phyloP scores from a whole-genome alignment of 2,888 invertebrate genomes.

The Lasioglossum calceatum region DNA sequence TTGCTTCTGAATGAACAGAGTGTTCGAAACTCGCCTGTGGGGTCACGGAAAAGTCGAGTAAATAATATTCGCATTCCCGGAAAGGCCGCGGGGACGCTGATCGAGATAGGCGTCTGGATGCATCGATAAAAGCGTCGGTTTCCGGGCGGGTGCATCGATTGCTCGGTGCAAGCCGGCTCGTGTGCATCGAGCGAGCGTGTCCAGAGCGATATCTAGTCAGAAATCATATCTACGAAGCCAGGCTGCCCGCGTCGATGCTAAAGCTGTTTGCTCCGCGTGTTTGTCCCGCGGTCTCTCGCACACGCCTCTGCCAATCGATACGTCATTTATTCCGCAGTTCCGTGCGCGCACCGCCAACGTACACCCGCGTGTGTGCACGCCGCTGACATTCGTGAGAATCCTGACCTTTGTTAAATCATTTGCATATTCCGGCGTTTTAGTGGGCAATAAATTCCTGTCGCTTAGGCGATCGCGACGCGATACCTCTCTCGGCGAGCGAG shows the following conservation, averaged over 20 bases:
- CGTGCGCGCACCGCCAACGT: constrained; percentile 20
- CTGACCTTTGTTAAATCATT: constrained; percentile 82
- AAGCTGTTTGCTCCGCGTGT: constrained; percentile 7
- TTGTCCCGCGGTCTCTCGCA: constrained; percentile 9
- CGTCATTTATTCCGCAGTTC: constrained; percentile 49
- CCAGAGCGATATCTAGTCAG: constrained; percentile 1
- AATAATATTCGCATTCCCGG: not conserved
- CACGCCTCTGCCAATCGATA: constrained; percentile 51
- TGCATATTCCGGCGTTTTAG: constrained; percentile 81
- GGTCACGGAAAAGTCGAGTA: not conserved
- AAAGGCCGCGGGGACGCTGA: not conserved
- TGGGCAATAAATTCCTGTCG: constrained; percentile 81
- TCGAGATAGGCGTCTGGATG: not conserved
- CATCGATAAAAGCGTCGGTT: not conserved
- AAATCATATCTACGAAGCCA: constrained; percentile 1
- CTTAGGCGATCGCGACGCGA: constrained; percentile 78
- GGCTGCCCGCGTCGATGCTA: constrained; percentile 17
- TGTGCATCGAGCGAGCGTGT: not conserved
- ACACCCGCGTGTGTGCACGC: constrained; percentile 21
- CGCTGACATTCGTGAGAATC: constrained; percentile 75
- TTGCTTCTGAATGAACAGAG: not conserved
- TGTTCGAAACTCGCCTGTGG: not conserved
- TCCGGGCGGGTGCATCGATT: constrained; percentile 6
- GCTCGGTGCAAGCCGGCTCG: not conserved
- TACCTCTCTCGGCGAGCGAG: constrained; percentile 48